Evolutionary conservation across 2,888 invertebrate species (phyloP), one percentile per base, ranked within the genome.

Genomic region (Leptothorax acervorum): DNA sequence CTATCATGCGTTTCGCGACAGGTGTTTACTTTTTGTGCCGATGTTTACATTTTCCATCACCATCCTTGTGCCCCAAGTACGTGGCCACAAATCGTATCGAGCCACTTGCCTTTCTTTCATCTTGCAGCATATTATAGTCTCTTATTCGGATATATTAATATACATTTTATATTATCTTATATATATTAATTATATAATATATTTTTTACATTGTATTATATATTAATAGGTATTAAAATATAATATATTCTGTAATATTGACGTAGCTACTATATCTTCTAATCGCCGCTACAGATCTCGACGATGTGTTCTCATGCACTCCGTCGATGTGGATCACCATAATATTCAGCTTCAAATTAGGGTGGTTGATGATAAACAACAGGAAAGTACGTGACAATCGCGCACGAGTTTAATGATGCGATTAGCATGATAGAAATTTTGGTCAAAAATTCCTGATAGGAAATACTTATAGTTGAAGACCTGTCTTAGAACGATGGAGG

Each of bases 301-400:
- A 66, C 39, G 75, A 76, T 51, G 35, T 76, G 9, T 76, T 76
- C 51, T 65, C 75, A 11, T 76, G 68, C 15, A 66, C 75, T 3
- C 75, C 75, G 3, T 76, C 75, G 51, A 76, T 76, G 31, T 76
- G 39, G 35, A 76, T 76, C 39, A 75, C 68, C 11, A 51, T 76
- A 66, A 76, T 76, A 66, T 76, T 76, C 51, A 76, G 75, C 23
- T 76, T 76, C 6, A 76, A 76, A 76, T 31, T 76, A 76, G 66
- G 45, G 11, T 66, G 75, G 23, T 23, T 76, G 35, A 66, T 76
- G 51, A 23, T 75, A 11, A 65, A 76, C 18, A 76, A 76, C 4
- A 66, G 15, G 3, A 76, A 76, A 66, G 75, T 76, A 76, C 15
- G 75, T 65, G 23, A 35, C 3, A 28, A 42, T 60, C 8, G 45